A percentile compares a stretch with the other conserved stretches of the same genome.
These are phyloP conservation scores for Drosophila anomalata DNA, from an alignment of 2,888 invertebrate species.

Conservation along the genomic window DNA sequence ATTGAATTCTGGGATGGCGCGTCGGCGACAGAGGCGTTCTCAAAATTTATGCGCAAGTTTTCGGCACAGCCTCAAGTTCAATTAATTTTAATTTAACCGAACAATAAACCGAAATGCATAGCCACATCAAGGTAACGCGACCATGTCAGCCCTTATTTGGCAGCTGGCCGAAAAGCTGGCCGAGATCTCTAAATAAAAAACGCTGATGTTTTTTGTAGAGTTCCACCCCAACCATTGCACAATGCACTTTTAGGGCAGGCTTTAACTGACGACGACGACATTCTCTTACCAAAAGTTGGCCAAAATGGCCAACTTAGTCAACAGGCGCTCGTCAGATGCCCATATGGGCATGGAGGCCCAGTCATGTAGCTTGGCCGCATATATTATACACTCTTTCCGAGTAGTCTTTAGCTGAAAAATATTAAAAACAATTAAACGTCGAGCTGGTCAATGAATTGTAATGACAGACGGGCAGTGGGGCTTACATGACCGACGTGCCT, in stretches of 20 bases:
- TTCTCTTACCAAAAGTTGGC: constrained; percentile 11
- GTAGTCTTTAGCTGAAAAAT: constrained; percentile 10
- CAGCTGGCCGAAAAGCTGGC: constrained; percentile 34
- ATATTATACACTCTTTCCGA: constrained; percentile 24
- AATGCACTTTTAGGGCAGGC: constrained; percentile 70
- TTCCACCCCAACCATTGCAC: constrained; percentile 6
- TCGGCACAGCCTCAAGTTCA: constrained; percentile 53
- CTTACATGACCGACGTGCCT: constrained; percentile 54
- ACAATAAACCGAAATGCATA: constrained; percentile 43
- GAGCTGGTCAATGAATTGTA: constrained; percentile 48
- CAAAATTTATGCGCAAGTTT: constrained; percentile 62
- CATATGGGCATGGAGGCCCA: constrained; percentile 39
- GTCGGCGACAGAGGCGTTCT: constrained; percentile 48
- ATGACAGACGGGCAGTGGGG: constrained; percentile 37
- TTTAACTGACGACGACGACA: constrained; percentile 40
- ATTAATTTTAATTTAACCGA: constrained; percentile 70
- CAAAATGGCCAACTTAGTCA: constrained; percentile 26
- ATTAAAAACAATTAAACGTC: constrained; percentile 48
- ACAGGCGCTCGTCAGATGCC: constrained; percentile 8
- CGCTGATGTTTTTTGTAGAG: constrained; percentile 2
- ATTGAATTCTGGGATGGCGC: constrained; percentile 47
- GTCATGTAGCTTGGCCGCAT: constrained; percentile 36
- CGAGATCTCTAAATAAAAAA: constrained; percentile 31
- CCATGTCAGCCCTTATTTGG: constrained; percentile 69
- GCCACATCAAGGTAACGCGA: constrained; percentile 60